phyloP scores from a whole-genome alignment of 1,140 invertebrate genomes.

The Drosophila rhopaloa region DNA sequence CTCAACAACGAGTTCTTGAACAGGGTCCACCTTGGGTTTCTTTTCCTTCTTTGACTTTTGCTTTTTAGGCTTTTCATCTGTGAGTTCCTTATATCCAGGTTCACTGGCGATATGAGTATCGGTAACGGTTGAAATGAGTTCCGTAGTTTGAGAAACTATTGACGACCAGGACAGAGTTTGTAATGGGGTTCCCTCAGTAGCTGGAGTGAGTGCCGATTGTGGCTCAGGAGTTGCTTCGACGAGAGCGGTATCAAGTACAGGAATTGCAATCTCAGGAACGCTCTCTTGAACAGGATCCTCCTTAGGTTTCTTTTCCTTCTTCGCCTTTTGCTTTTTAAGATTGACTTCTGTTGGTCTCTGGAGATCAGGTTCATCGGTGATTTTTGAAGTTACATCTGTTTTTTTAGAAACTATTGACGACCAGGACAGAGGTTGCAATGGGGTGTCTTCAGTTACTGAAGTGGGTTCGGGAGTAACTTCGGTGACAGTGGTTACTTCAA shows the following conservation, averaged over 20 bases:
- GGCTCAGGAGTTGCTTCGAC: background rate
- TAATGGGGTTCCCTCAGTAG: background rate
- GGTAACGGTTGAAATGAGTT: background rate
- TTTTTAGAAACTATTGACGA: too few relatives aligned
- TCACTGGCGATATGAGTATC: background rate
- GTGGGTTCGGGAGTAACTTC: background rate
- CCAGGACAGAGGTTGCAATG: too few relatives aligned
- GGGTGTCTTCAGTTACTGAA: too few relatives aligned
- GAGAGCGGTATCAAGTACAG: too few relatives aligned
- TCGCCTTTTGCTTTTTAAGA: slow-evolving; percentile 37
- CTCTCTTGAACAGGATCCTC: background rate
- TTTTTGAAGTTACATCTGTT: background rate
- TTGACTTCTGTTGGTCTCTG: too few relatives aligned
- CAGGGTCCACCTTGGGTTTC: background rate
- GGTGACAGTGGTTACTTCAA: background rate
- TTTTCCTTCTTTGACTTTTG: background rate
- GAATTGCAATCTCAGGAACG: too few relatives aligned
- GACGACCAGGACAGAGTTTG: background rate
- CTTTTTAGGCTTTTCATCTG: slow-evolving; percentile 1
- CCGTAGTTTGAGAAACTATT: background rate
- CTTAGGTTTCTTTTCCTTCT: slow-evolving; percentile 40
- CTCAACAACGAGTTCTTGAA: background rate
- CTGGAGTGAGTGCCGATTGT: background rate
- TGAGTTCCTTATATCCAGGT: background rate
- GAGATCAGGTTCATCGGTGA: too few relatives aligned